A percentile compares a stretch with the other conserved stretches of the same genome.
Conservation (phyloP, 2,797 vertebrate genomes). For the Macroramphosus scolopax region DNA sequence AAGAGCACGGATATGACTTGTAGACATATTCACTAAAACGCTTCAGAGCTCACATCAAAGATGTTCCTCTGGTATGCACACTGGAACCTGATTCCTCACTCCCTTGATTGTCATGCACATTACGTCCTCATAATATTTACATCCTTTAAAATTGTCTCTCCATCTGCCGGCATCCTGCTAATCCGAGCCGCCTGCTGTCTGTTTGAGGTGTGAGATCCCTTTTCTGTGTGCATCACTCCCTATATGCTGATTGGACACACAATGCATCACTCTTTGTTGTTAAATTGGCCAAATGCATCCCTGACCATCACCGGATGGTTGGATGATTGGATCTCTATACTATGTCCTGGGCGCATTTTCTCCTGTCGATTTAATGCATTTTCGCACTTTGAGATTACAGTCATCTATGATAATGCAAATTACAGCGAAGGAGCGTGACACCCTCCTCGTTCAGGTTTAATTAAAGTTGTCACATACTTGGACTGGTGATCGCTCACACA, state of each 20-base stretch:
- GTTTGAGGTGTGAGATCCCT: constrained; percentile 38
- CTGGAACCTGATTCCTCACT: constrained; percentile 38
- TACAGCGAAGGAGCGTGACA: too few relatives aligned
- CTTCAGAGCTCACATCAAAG: constrained; percentile 23
- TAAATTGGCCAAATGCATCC: constrained; percentile 12
- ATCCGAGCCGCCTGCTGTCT: constrained; percentile 16
- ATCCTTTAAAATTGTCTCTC: constrained; percentile 41
- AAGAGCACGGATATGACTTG: too few relatives aligned
- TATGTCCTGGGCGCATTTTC: not conserved
- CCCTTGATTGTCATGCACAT: constrained; percentile 28
- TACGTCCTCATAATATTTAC: constrained; percentile 39
- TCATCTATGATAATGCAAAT: too few relatives aligned
- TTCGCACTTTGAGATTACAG: too few relatives aligned
- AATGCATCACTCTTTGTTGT: constrained; percentile 16
- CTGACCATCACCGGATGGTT: constrained; percentile 11
- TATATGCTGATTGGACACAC: constrained; percentile 31
- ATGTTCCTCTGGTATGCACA: not conserved
- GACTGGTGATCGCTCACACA: too few relatives aligned
- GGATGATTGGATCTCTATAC: constrained; percentile 17
- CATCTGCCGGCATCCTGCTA: constrained; percentile 24
- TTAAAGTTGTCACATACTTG: too few relatives aligned
- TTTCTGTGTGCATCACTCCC: constrained; percentile 6
- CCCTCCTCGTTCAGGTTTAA: too few relatives aligned
- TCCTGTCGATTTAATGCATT: constrained; percentile 10
- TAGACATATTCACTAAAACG: too few relatives aligned